A percentile compares a stretch with the other conserved stretches of the same genome.
phyloP scores from a whole-genome alignment of 2,797 vertebrate genomes.

The Megalops cyprinoides region DNA sequence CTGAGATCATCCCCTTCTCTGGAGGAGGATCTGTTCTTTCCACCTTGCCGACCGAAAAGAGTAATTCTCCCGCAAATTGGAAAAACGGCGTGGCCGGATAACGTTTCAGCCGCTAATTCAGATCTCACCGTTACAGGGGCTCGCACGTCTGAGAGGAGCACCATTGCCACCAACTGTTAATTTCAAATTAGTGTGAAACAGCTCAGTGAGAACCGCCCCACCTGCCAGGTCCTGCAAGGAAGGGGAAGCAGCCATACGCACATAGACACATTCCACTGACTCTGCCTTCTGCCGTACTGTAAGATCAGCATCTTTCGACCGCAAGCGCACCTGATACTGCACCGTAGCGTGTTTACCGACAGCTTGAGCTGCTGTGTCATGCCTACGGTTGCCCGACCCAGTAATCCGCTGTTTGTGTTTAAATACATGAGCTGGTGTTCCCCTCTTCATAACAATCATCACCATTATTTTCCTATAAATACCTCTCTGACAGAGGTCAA shows the following conservation, averaged over 20 bases:
- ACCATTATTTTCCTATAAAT: neutral
- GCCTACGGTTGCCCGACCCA: constrained; percentile 14
- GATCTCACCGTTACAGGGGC: constrained; percentile 52
- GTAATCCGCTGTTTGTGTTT: constrained; percentile 70
- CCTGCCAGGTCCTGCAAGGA: constrained; percentile 18
- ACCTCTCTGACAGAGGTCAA: neutral
- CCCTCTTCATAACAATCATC: constrained; percentile 44
- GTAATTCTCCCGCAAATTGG: constrained; percentile 42
- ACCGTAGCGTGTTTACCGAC: no score
- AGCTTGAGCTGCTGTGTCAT: neutral
- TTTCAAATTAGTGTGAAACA: constrained; percentile 66
- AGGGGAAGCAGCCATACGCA: neutral
- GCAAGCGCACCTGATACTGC: neutral
- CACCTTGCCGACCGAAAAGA: constrained; percentile 7
- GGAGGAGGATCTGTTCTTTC: constrained; percentile 2
- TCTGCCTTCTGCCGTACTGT: neutral
- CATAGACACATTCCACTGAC: neutral
- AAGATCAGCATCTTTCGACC: neutral
- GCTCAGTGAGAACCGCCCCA: constrained; percentile 45
- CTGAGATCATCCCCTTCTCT: constrained; percentile 41
- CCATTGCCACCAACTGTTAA: constrained; percentile 56
- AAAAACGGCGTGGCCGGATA: constrained; percentile 35
- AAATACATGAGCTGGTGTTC: constrained; percentile 64
- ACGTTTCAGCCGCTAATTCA: constrained; percentile 40
- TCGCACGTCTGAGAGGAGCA: constrained; percentile 46